Percentiles rank a stretch among this genome's conserved stretches.
phyloP scores from a whole-genome alignment of 2,113 vertebrate genomes.

The Euleptes europaea region DNA sequence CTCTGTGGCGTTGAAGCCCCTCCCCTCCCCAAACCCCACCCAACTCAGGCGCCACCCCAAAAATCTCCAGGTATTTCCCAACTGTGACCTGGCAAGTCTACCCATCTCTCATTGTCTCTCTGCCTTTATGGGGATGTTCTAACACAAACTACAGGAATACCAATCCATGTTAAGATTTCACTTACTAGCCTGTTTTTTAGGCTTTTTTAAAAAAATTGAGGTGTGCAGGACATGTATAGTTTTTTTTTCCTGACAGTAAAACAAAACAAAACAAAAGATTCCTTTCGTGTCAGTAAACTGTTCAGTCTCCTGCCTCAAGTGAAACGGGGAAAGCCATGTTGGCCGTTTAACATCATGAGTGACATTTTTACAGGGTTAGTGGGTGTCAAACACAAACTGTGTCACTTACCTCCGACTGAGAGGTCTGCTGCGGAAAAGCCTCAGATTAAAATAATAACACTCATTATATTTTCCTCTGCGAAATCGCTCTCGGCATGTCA shows the following conservation, averaged over 20 bases:
- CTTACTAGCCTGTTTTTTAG: neutral
- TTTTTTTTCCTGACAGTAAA: neutral
- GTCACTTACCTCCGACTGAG: slow-evolving; percentile 19
- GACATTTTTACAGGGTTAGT: slow-evolving; percentile 9
- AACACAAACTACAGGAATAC: too few species aligned
- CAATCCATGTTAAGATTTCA: neutral
- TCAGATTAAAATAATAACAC: slow-evolving; percentile 47
- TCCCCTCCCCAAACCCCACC: too few species aligned
- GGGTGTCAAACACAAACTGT: slow-evolving; percentile 42
- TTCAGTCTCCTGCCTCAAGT: slow-evolving; percentile 2
- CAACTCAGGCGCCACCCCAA: too few species aligned
- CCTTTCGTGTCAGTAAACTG: neutral
- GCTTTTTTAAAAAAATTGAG: neutral
- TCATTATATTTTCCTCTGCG: slow-evolving; percentile 29
- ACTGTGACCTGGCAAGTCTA: too few species aligned
- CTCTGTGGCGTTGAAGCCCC: too few species aligned
- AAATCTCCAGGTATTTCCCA: too few species aligned
- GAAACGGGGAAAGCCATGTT: neutral
- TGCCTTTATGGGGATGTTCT: too few species aligned
- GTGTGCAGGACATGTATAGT: neutral
- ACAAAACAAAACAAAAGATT: neutral
- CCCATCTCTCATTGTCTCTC: too few species aligned
- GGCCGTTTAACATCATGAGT: slow-evolving; percentile 20
- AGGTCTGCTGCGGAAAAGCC: slow-evolving; percentile 25
- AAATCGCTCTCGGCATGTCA: slow-evolving; percentile 17